Evolutionary conservation across 2,888 invertebrate species (phyloP).

Genomic region (Ophonus ardosiacus): DNA sequence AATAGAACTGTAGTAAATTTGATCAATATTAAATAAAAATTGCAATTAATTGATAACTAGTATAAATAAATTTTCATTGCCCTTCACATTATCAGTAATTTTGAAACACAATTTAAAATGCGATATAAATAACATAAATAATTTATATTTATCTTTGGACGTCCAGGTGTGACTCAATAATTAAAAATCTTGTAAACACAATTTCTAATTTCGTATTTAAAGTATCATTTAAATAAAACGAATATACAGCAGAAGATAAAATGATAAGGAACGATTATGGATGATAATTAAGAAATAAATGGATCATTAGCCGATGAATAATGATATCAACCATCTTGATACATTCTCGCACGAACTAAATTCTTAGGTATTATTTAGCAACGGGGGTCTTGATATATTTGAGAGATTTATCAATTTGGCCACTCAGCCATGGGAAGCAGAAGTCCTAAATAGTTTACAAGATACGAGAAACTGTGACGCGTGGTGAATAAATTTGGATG

Average conservation of each 20-base stretch:
- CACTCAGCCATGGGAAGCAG: not conserved
- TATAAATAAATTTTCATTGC: not conserved
- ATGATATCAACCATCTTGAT: not conserved
- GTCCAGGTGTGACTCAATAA: constrained; percentile 17
- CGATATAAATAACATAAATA: constrained; percentile 8
- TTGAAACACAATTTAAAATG: constrained; percentile 18
- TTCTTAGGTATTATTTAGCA: constrained; percentile 9
- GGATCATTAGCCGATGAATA: constrained; percentile 29
- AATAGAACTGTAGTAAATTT: not conserved
- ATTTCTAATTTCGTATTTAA: constrained; percentile 12
- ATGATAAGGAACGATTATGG: constrained; percentile 30
- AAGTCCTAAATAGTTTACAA: not conserved
- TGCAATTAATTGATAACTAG: not conserved
- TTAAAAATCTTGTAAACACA: constrained; percentile 44
- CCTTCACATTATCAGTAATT: constrained; percentile 9
- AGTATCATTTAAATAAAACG: constrained; percentile 28
- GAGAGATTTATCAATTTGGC: constrained; percentile 40
- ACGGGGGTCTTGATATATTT: constrained; percentile 29
- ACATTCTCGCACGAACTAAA: constrained; percentile 31
- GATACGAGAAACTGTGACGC: not conserved
- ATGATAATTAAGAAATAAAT: constrained; percentile 37
- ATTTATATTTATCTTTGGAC: not conserved
- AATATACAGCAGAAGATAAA: not conserved
- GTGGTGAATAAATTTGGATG: too few species aligned
- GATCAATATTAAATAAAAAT: not conserved